phyloP scores from a whole-genome alignment of 2,888 invertebrate species.

The Papilio protenor region DNA sequence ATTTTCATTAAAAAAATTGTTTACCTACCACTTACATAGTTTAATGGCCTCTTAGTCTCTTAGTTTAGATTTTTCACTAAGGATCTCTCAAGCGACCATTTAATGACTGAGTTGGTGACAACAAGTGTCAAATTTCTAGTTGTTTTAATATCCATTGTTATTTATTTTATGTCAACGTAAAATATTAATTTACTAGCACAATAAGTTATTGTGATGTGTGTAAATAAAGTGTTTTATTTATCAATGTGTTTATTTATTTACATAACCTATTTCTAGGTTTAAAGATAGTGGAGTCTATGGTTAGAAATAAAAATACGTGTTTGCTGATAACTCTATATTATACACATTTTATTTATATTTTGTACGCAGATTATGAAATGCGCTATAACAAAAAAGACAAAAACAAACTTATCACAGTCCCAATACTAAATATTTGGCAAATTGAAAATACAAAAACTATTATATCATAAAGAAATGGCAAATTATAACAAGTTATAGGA shows the following conservation, averaged over 20 bases:
- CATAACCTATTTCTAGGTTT: not conserved
- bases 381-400: not conserved
- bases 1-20: not conserved
- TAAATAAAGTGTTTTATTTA: conserved; percentile 36
- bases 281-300: not conserved
- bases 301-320: not conserved
- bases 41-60: not conserved
- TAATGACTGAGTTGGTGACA: not conserved
- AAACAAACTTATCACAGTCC: conserved; percentile 36
- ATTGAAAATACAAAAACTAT: conserved; percentile 14
- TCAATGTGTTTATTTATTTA: not conserved
- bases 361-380: not conserved
- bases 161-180: conserved; percentile 6
- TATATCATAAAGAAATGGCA: not conserved
- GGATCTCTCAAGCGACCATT: not conserved
- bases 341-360: not conserved
- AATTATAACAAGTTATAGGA: not conserved
- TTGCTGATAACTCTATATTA: not conserved
- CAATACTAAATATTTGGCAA: conserved; percentile 22
- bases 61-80: not conserved
- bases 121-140: not conserved
- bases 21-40: not conserved
- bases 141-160: not conserved
- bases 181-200: conserved; percentile 30
- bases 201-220: conserved; percentile 31